Percentiles rank a stretch among this genome's conserved stretches.
These are phyloP conservation scores for Arenicola marina DNA, from an alignment of 2,888 invertebrate genomes.

Conservation along the genomic window DNA sequence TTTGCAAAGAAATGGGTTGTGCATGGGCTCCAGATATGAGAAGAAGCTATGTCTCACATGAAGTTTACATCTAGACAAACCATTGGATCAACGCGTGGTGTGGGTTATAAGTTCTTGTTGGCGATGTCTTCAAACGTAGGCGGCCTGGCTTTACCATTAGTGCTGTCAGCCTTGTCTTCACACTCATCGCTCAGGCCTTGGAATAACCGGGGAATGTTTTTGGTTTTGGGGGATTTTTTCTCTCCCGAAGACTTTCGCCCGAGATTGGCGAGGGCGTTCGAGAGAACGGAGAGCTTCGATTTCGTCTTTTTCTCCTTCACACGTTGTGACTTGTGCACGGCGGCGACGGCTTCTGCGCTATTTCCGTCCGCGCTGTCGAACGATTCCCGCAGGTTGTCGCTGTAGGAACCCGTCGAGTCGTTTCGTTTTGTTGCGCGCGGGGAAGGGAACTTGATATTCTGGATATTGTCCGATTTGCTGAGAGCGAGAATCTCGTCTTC, in stretches of 20 bases:
- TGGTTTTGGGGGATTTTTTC: background rate
- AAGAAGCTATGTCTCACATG: no score
- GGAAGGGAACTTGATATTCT: background rate
- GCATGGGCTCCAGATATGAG: no score
- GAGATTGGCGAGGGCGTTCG: conserved; percentile 12
- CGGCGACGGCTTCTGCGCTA: no score
- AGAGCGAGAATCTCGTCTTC: conserved; percentile 12
- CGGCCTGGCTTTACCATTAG: background rate
- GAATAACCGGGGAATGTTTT: conserved; percentile 4
- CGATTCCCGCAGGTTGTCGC: conserved; percentile 6
- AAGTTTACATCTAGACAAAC: no score
- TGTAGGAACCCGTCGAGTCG: conserved; percentile 3
- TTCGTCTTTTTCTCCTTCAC: conserved; percentile 6
- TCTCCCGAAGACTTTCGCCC: background rate
- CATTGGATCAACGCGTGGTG: no score
- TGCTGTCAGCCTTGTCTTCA: background rate
- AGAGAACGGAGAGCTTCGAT: conserved; percentile 12
- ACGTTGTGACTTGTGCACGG: background rate
- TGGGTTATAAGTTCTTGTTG: conserved; percentile 1
- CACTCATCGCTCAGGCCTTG: conserved; percentile 6
- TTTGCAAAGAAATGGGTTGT: no score
- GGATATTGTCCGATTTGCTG: background rate
- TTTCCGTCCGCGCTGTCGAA: conserved; percentile 4
- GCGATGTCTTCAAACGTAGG: conserved; percentile 2
- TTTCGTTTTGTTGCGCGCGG: background rate